phyloP scores from a whole-genome alignment of 2,113 vertebrate genomes.

The Myiozetetes cayanensis region DNA sequence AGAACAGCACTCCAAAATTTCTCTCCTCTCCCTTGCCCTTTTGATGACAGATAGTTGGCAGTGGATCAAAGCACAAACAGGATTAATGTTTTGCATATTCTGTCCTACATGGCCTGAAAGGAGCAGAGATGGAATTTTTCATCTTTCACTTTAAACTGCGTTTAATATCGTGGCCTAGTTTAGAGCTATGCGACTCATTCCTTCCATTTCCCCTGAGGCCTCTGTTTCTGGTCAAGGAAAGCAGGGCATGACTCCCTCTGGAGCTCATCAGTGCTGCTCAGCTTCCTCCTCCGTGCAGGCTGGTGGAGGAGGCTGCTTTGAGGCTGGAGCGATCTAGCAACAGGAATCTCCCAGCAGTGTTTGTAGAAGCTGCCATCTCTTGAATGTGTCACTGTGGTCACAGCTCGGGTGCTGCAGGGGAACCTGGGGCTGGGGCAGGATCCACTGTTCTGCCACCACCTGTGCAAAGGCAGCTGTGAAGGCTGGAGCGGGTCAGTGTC shows the following conservation, averaged over 20 bases:
- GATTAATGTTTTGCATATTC: slow-evolving; percentile 66
- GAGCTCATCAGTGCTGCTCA: slow-evolving; percentile 38
- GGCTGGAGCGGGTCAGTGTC: neutral
- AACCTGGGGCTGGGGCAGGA: neutral
- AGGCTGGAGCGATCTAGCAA: neutral
- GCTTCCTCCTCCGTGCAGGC: neutral
- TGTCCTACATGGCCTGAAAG: slow-evolving; percentile 56
- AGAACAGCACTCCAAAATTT: slow-evolving; percentile 33
- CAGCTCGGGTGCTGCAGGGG: neutral
- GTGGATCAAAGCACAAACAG: slow-evolving; percentile 59
- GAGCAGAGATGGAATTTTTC: slow-evolving; percentile 58
- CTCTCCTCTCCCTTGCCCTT: slow-evolving; percentile 44
- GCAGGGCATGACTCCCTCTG: slow-evolving; percentile 44
- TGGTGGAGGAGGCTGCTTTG: neutral
- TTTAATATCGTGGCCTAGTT: slow-evolving; percentile 50
- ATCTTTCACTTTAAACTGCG: slow-evolving; percentile 50
- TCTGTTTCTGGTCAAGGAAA: slow-evolving; percentile 51
- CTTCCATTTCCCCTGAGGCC: slow-evolving; percentile 45
- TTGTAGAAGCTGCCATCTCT: neutral
- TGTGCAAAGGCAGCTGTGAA: neutral
- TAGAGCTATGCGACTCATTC: slow-evolving; percentile 32
- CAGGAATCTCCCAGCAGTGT: neutral
- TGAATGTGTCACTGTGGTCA: neutral
- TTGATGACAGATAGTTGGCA: slow-evolving; percentile 57
- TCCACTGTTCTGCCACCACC: accelerated